Evolutionary conservation across 2,888 invertebrate species (phyloP), one percentile per base, ranked within the genome.

Genomic region (Limnephilus marmoratus): DNA sequence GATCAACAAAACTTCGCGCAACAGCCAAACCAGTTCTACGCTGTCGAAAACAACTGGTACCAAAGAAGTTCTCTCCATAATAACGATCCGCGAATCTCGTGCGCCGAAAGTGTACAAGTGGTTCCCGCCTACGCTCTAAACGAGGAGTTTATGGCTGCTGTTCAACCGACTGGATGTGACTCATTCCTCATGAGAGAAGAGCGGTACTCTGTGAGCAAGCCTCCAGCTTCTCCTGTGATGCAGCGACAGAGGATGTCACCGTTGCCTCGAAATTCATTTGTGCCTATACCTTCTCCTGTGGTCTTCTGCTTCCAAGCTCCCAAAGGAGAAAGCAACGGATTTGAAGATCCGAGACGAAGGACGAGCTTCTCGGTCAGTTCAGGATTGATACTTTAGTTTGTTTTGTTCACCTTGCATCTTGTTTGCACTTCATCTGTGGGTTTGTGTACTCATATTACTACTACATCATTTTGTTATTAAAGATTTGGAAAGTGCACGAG

Each of bases 351-450:
- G 7, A 91, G 82, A 34, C 90, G 92, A 90, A 68, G 91, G 80
- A 91, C 68, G n/a, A 85, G 68, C 37, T 24, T 81, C 31, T 88
- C 93, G 91, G 91, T 93, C 93, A 93, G 93, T 91, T 83, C 24
- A 34, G 81, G 53, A 88, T 49, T 90, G 83, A 41, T 87, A 87
- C 68, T 83, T 81, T 83, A 53, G 53, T 90, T 90, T 90, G 85
- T 53, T 90, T 68, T 90, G 24, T 45, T 82, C 83, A 90, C 90
- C 29, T 90, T 90, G 90, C 90, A 90, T 90, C 90, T 82, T 90
- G 90, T 82, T 90, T 90, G 90, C 90, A 88, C 88, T 88, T 68
- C 88, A 88, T 88, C 4, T 68, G n/a, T 18, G 88, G 53, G 68
- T 88, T 31, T 88, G 15, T 31, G 68, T 68, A 18, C 31, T 18